phyloP scores from a whole-genome alignment of 37 sponge, comb jelly and placozoan genomes.

The Oopsacas minuta region DNA sequence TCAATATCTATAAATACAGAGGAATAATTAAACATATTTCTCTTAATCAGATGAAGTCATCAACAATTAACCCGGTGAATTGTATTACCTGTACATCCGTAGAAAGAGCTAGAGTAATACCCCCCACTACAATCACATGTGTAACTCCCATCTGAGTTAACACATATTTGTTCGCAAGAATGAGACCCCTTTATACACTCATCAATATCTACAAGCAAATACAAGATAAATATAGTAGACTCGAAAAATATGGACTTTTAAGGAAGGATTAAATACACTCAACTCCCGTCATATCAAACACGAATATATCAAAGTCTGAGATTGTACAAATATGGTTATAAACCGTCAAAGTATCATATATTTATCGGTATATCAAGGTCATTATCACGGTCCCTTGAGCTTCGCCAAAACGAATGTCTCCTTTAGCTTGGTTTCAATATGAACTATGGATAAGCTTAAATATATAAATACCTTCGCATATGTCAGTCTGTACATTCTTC shows the following conservation, averaged over 20 bases:
- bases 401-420: too few relatives aligned
- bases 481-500: background rate
- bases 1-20: background rate
- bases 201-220: conserved; percentile 27
- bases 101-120: background rate
- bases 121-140: conserved; percentile 25
- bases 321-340: too few relatives aligned
- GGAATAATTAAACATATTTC: background rate
- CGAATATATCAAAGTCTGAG: too few relatives aligned
- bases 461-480: conserved; percentile 24
- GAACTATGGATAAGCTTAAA: too few relatives aligned
- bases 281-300: too few relatives aligned
- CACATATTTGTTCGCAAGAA: conserved; percentile 26
- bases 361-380: too few relatives aligned
- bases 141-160: conserved; percentile 29
- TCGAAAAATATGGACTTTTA: too few relatives aligned
- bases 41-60: background rate
- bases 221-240: background rate
- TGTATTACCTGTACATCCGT: background rate
- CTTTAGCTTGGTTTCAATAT: too few relatives aligned
- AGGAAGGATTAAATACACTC: too few relatives aligned
- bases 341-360: too few relatives aligned
- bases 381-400: too few relatives aligned
- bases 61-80: background rate
- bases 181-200: conserved; percentile 22